Percentiles rank a stretch among this genome's conserved stretches.
Evolutionary conservation across 2,797 vertebrate genomes (phyloP).

Genomic region (Myotis daubentonii): DNA sequence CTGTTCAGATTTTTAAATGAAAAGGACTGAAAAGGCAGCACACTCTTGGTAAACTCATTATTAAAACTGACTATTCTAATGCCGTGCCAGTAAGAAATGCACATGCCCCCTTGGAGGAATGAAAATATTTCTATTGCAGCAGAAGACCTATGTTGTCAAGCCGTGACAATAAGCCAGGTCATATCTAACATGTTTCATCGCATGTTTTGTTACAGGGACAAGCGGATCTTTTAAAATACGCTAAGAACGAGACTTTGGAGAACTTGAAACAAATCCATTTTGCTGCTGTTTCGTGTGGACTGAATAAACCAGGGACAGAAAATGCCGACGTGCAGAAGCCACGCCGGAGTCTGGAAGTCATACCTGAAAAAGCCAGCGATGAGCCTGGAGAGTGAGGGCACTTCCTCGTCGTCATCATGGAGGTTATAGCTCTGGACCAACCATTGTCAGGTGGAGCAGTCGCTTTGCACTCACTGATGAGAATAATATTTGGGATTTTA

Average conservation of each 20-base stretch:
- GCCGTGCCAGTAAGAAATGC: neutral
- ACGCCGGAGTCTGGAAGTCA: constrained; percentile 92
- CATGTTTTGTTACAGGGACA: constrained; percentile 90
- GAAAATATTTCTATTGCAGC: neutral
- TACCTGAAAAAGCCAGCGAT: constrained; percentile 91
- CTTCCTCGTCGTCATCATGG: constrained; percentile 55
- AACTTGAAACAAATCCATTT: constrained; percentile 98
- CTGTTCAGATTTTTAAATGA: neutral
- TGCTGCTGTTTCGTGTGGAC: constrained; percentile 93
- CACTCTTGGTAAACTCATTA: neutral
- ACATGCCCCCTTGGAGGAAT: neutral
- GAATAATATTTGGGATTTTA: constrained; percentile 82
- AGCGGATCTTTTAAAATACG: constrained; percentile 96
- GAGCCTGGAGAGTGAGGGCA: constrained; percentile 87
- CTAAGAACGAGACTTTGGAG: constrained; percentile 94
- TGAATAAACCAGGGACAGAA: constrained; percentile 89
- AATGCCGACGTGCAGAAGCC: constrained; percentile 85
- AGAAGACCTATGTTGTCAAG: neutral
- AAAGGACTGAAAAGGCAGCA: neutral
- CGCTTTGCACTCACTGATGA: constrained; percentile 86
- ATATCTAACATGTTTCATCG: constrained; percentile 8
- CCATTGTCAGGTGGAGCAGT: constrained; percentile 82
- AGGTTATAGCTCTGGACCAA: constrained; percentile 86
- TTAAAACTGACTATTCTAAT: neutral
- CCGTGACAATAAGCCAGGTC: neutral